Evolutionary conservation across 2,113 vertebrate genomes (phyloP), one percentile per base, ranked within the genome.

Genomic region (Tylochromis polylepis): DNA sequence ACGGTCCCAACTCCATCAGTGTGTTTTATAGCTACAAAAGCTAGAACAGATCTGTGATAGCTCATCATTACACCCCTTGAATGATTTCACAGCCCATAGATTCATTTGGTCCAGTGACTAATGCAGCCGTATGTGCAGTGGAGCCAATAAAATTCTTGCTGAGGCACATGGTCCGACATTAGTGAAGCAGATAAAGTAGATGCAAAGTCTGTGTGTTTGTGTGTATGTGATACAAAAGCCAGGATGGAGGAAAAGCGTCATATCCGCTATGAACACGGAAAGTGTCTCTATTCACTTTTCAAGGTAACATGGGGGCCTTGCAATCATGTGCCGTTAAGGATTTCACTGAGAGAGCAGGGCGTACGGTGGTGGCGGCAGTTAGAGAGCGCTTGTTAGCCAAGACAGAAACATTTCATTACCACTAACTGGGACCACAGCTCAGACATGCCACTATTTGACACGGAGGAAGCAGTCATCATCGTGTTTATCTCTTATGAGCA

Each of bases 81-180:
- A 91, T 92, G 89, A 92, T 92, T 94, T 95, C 92, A 94, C 94
- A 94, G 91, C 89, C 88, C 91, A 84, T 83, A 88, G 91, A 92
- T 93, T 94, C 85, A 93, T 94, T 88, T 92, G 92, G 89, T 87
- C 86, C 79, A 41, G 79, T 90, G 92, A 93, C 79, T 86, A 88
- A 92, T 83, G 88, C 56, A 58, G 46, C 65, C 9, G n/a, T 65
- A 58, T 89, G 86, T 83, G 84, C 84, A 46, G 90, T 1, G 43
- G 60, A n/a, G 90, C 91, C 92, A 92, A 87, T 91, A 91, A 92
- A 91, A 92, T 43, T 89, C 91, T 79, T 86, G 91, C 91, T 92
- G 92, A 90, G 86, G 36, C 87, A 15, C 75, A 84, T 83, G 62
- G 78, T 78, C 77, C 14, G 49, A 78, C 88, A 82, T 92, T 85